Percentiles rank a stretch among this genome's conserved stretches.
Conservation (phyloP, 2,888 invertebrate genomes). For the Ctena decussata region DNA sequence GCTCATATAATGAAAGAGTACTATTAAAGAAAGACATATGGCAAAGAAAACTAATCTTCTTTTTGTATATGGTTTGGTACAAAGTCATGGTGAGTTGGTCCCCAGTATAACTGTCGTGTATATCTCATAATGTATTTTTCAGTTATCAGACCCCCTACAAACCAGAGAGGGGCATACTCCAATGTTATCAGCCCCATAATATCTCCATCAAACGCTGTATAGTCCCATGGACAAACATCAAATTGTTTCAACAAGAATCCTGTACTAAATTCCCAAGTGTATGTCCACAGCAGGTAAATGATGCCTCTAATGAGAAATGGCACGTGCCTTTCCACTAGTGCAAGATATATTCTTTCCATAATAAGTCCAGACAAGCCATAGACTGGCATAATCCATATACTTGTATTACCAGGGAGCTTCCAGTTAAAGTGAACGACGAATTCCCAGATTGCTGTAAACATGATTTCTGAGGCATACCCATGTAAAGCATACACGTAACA, state of each 20-base stretch:
- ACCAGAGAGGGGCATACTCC: constrained; percentile 88
- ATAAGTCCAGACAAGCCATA: constrained; percentile 87
- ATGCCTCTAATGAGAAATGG: constrained; percentile 86
- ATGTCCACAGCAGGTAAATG: constrained; percentile 87
- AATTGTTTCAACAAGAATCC: constrained; percentile 87
- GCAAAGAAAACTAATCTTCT: neutral
- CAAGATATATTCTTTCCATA: constrained; percentile 86
- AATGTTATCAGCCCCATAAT: constrained; percentile 88
- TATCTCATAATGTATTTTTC: constrained; percentile 80
- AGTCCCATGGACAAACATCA: constrained; percentile 88
- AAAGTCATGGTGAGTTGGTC: constrained; percentile 60
- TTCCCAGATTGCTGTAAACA: constrained; percentile 88
- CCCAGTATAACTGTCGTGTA: constrained; percentile 78
- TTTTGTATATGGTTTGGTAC: neutral
- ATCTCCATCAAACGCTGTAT: constrained; percentile 87
- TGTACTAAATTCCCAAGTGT: constrained; percentile 88
- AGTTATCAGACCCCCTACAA: constrained; percentile 79
- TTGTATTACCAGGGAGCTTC: constrained; percentile 88
- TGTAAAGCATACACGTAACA: constrained; percentile 86
- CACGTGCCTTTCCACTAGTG: constrained; percentile 75
- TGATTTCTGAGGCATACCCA: constrained; percentile 86
- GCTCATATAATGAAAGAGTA: too few relatives aligned
- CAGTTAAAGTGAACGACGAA: constrained; percentile 86
- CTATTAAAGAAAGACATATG: too few relatives aligned
- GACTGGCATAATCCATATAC: constrained; percentile 88